Conservation (phyloP, 2,113 vertebrate genomes). For the Geococcyx californianus region DNA sequence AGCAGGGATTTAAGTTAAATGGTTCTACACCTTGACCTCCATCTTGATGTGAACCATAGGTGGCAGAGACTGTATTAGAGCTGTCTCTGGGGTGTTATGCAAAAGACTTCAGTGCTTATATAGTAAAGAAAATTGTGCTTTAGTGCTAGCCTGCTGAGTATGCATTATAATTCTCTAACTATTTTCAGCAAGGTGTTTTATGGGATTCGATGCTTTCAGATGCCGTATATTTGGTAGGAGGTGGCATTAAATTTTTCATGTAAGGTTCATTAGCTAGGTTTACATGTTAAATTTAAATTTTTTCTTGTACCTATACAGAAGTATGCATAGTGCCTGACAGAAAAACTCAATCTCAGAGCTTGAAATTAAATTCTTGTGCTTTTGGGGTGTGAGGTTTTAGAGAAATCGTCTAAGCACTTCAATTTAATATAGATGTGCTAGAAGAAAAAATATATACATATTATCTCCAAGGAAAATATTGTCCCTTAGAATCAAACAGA, state of each 20-base stretch:
- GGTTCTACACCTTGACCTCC: conserved; percentile 57
- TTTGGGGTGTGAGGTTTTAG: neutral
- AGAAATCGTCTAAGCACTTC: neutral
- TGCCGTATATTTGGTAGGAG: neutral
- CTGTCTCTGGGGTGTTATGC: conserved; percentile 54
- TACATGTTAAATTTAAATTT: conserved; percentile 5
- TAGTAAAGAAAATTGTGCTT: conserved; percentile 42
- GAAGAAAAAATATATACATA: neutral
- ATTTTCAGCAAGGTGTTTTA: conserved; percentile 39
- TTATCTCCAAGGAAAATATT: conserved; percentile 1
- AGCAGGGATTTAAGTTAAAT: conserved; percentile 59
- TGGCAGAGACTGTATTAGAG: conserved; percentile 20
- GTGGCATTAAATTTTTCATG: conserved; percentile 32
- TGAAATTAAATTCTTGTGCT: conserved; percentile 7
- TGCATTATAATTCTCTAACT: conserved; percentile 47
- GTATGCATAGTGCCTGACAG: conserved; percentile 11
- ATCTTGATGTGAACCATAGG: conserved; percentile 59
- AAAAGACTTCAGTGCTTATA: conserved; percentile 53
- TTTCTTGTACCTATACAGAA: neutral
- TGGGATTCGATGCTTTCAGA: conserved; percentile 4
- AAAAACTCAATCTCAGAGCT: conserved; percentile 23
- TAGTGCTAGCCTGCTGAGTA: neutral
- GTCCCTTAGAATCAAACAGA: conserved; percentile 23
- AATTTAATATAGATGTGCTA: conserved; percentile 25
- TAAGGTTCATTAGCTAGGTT: conserved; percentile 35